Conservation (phyloP, 2,113 vertebrate genomes). For the Seriola rivoliana region DNA sequence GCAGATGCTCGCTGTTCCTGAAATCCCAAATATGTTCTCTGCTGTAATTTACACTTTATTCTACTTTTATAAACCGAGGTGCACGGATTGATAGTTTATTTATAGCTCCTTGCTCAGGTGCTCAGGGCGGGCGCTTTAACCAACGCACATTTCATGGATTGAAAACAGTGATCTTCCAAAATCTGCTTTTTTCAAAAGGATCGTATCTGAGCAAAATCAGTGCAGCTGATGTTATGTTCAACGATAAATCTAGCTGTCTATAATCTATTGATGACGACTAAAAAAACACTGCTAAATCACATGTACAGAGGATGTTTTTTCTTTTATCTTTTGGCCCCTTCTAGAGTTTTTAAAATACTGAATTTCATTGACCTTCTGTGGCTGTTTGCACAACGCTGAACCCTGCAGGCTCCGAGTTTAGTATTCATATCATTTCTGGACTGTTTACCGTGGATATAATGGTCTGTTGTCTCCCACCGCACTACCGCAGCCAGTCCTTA, state of each 20-base stretch:
- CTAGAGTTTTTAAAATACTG: background rate
- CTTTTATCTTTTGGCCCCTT: background rate
- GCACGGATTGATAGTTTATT: no score
- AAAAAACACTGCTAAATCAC: background rate
- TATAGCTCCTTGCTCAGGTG: no score
- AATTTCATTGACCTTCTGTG: conserved; percentile 53
- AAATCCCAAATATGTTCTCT: background rate
- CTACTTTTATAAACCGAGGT: background rate
- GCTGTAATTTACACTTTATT: background rate
- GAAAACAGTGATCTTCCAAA: no score
- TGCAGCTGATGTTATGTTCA: background rate
- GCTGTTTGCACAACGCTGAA: conserved; percentile 25
- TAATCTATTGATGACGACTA: no score
- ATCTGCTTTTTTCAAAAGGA: no score
- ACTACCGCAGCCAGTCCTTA: conserved; percentile 14
- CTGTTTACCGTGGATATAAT: conserved; percentile 52
- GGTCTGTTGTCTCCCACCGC: conserved; percentile 41
- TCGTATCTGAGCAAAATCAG: background rate
- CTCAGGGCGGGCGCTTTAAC: no score
- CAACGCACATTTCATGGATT: no score
- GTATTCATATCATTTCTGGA: conserved; percentile 44
- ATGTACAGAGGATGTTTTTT: background rate
- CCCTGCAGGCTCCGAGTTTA: conserved; percentile 37
- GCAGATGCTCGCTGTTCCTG: background rate
- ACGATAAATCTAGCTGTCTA: background rate